Conservation (phyloP, 1,140 invertebrate species). For the Triops longicaudatus region DNA sequence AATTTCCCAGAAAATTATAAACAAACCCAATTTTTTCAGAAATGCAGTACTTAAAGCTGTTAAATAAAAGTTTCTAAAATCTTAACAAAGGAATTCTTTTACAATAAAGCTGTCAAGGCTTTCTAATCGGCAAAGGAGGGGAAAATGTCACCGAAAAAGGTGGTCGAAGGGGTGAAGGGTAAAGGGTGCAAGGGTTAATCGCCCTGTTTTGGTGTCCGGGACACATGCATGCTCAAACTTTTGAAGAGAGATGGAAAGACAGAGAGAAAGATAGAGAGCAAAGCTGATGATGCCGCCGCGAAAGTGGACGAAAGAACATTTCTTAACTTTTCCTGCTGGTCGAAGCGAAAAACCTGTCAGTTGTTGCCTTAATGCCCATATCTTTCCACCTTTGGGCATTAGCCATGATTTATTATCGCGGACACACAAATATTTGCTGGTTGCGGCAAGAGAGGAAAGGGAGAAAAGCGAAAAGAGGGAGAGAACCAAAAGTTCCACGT, state of each 20-base stretch:
- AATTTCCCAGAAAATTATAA: no score
- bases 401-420: conserved; percentile 12
- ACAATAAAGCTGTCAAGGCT: no score
- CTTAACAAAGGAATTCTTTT: no score
- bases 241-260: not conserved
- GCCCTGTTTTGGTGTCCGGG: conserved; percentile 10
- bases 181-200: not conserved
- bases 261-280: conserved; percentile 17
- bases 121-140: no score
- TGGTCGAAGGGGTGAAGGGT: no score
- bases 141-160: not conserved
- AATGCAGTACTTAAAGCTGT: no score
- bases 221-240: not conserved
- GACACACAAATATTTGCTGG: conserved; percentile 5
- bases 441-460: no score
- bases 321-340: not conserved
- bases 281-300: not conserved
- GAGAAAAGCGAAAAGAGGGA: no score
- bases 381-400: conserved; percentile 11
- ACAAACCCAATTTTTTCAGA: no score
- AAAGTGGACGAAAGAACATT: not conserved
- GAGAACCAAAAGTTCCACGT: no score
- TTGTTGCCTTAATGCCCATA: not conserved
- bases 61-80: no score
- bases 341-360: not conserved